phyloP scores from a whole-genome alignment of 2,888 invertebrate genomes.

The Megastigmus dorsalis region DNA sequence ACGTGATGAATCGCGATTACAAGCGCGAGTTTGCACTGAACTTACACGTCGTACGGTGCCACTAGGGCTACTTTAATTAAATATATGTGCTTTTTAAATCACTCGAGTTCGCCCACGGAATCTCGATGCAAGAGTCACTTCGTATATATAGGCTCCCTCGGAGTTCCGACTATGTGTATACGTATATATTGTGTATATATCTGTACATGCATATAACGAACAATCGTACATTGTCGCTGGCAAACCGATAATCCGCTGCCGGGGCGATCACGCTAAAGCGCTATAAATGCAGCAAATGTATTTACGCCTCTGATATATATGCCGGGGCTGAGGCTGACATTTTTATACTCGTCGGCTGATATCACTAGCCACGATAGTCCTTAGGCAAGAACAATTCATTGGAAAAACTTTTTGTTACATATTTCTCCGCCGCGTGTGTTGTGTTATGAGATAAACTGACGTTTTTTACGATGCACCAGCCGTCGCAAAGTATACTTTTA shows the following conservation, averaged over 20 bases:
- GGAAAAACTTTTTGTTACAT: conserved; percentile 7
- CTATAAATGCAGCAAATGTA: conserved; percentile 34
- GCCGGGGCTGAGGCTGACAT: conserved; percentile 3
- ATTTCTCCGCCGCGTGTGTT: not conserved
- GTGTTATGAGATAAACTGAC: not conserved
- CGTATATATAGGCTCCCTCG: not conserved
- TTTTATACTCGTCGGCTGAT: conserved; percentile 15
- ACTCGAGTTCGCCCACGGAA: conserved; percentile 40
- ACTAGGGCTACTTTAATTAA: conserved; percentile 55
- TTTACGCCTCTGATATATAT: conserved; percentile 26
- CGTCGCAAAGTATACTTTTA: too few species aligned
- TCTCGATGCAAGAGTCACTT: conserved; percentile 33
- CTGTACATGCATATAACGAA: too few species aligned
- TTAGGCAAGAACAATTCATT: conserved; percentile 5
- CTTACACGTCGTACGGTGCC: not conserved
- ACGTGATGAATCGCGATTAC: conserved; percentile 55
- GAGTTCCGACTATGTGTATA: not conserved
- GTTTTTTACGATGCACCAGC: not conserved
- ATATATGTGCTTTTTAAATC: conserved; percentile 59
- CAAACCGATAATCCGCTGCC: conserved; percentile 15
- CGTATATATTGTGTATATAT: too few species aligned
- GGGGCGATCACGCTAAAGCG: conserved; percentile 34
- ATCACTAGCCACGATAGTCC: not conserved
- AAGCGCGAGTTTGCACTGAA: conserved; percentile 32
- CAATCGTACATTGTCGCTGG: conserved; percentile 24